Evolutionary conservation across 2,888 invertebrate genomes (phyloP), one percentile per base, ranked within the genome.

Genomic region (Tenthredo amoena): DNA sequence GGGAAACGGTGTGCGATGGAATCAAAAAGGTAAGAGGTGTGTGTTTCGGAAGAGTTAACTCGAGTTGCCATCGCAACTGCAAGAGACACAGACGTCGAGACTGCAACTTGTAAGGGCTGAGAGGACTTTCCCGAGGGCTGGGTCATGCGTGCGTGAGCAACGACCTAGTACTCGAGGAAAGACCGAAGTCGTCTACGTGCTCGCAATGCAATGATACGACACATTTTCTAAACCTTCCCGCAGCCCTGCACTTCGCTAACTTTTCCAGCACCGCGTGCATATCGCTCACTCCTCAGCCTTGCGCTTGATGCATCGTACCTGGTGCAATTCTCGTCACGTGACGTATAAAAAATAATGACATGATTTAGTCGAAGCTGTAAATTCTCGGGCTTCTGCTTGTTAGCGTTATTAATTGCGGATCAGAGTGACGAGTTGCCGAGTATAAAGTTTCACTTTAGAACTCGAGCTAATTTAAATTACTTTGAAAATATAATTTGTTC

Each of bases 141-240:
- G 34, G 37, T 37, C 81, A 81, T 81, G 87, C 86, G 89, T 89
- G 88, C 89, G 88, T 88, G 89, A 89, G 89, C 87, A 88, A 88
- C 88, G 88, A 89, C 87, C 88, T 86, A 86, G 86, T 87, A 86
- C 87, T 89, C 86, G 87, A 88, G 81, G 21, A 81, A 62, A 81
- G 37, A 62, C 62, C 58, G 62, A 62, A 62, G 85, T 83, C 81
- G 85, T 71, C 86, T 88, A 88, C 88, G 87, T 88, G 88, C 88
- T 88, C 85, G 87, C 88, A 87, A 87, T 88, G 86, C 87, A 86
- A 87, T 88, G 88, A 88, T 86, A 86, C 85, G 87, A 88, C 88
- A 87, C 87, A 89, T 89, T 89, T 89, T 81, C 62, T 9, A 62
- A 81, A 62, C 58, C 58, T 21, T 26, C 37, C 58, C 34, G 40